These are phyloP conservation scores for Cichlasoma orientale DNA, from an alignment of 2,797 vertebrate species.

Conservation along the genomic window DNA sequence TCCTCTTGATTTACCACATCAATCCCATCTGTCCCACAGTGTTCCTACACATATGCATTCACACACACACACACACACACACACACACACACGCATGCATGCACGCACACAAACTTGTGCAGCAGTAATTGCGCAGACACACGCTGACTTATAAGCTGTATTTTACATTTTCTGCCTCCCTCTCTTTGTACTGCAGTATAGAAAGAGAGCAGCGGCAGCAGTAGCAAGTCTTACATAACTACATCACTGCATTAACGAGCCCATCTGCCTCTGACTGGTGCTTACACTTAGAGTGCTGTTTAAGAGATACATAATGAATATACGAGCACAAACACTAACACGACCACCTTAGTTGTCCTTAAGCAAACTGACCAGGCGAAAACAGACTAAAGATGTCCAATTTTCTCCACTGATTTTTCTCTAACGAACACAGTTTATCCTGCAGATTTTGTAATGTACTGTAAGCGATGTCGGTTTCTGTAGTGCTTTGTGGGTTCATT, in stretches of 20 bases:
- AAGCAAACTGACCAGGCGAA: constrained; percentile 19
- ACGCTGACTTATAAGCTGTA: constrained; percentile 5
- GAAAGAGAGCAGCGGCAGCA: constrained; percentile 60
- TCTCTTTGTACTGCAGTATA: constrained; percentile 55
- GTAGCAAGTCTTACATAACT: constrained; percentile 75
- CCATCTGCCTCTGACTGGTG: constrained; percentile 74
- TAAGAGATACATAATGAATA: constrained; percentile 29
- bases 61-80: constrained; percentile 1
- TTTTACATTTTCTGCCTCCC: constrained; percentile 21
- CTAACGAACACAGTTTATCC: background rate
- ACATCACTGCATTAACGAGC: constrained; percentile 76
- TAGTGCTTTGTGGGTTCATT: background rate
- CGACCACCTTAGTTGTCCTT: constrained; percentile 4
- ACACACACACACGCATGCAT: background rate
- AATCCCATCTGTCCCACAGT: constrained; percentile 40
- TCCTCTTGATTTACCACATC: constrained; percentile 63
- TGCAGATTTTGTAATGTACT: background rate
- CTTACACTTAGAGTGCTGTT: constrained; percentile 45
- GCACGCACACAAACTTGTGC: constrained; percentile 4
- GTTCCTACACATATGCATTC: background rate
- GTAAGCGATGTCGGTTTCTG: background rate
- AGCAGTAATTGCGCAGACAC: constrained; percentile 12
- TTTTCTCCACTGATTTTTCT: background rate
- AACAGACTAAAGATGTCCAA: background rate
- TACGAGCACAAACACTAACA: constrained; percentile 1